A percentile compares a stretch with the other conserved stretches of the same genome.
Evolutionary conservation across 2,888 invertebrate genomes (phyloP).

Genomic region (Caenorhabditis plicata): DNA sequence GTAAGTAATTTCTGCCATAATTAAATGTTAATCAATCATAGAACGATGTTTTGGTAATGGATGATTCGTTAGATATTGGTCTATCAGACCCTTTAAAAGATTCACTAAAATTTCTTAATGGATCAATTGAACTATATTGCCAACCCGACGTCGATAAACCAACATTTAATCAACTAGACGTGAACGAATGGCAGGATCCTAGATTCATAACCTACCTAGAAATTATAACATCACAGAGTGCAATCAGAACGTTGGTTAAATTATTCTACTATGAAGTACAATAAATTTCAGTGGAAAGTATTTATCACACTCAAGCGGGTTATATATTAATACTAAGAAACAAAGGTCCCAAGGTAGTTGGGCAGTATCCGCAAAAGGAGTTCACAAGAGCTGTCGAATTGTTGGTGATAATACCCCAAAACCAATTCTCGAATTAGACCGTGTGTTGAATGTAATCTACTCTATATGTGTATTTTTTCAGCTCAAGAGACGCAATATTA

Average conservation of each 20-base stretch:
- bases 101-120: slow-evolving; percentile 16
- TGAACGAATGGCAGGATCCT: slow-evolving; percentile 26
- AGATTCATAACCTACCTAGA: slow-evolving; percentile 28
- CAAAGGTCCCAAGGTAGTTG: slow-evolving; percentile 8
- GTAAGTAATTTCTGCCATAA: too few relatives aligned
- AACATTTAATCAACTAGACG: slow-evolving; percentile 16
- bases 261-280: neutral
- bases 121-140: slow-evolving; percentile 13
- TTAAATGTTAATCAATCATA: too few relatives aligned
- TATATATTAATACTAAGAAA: slow-evolving; percentile 20
- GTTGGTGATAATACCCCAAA: slow-evolving; percentile 13
- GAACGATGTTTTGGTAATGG: slow-evolving; percentile 10
- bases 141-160: slow-evolving; percentile 26
- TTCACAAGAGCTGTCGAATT: slow-evolving; percentile 30
- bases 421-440: slow-evolving; percentile 30
- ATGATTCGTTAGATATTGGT: too few relatives aligned
- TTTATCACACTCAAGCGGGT: slow-evolving; percentile 25
- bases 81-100: slow-evolving; percentile 21
- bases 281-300: slow-evolving; percentile 25
- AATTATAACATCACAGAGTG: slow-evolving; percentile 28
- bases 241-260: slow-evolving; percentile 20
- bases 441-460: slow-evolving; percentile 4
- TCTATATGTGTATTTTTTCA: slow-evolving; percentile 3
- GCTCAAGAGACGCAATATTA: slow-evolving; percentile 32
- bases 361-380: slow-evolving; percentile 25